Evolutionary conservation across 1,140 invertebrate species (phyloP), one percentile per base, ranked within the genome.

Genomic region (Arion vulgaris): DNA sequence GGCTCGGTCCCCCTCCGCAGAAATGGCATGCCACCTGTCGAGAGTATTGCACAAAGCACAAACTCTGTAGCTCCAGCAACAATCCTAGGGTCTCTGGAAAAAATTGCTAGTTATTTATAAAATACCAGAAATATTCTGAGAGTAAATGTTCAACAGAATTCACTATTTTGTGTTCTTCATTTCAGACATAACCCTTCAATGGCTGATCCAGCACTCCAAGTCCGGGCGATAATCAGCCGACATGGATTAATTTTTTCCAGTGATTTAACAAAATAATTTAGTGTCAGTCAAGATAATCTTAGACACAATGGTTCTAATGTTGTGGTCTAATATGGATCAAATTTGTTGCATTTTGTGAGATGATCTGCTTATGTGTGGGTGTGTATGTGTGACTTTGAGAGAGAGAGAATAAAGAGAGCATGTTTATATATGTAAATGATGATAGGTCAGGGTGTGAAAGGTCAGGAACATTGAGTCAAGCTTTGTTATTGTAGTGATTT

Each of bases 161-260:
- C 53, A 5, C 2, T 57, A n/a, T 57, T 57, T 19, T 72, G 66
- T 76, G 66, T 83, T 85, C 51, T 85, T 78, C 85, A 80, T 84
- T 91, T 77, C 87, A 94, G 98, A 99, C 92, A 99, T 99, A 88
- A 99, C 98, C 83, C 95, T 99, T 88, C 98, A 99, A 93, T 99
- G 98, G 98, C 95, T 99, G 89, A 99, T 99, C 94, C 96, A 97
- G 90, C 98, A 99, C 95, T 99, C 98, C 91, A 98, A 98, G 93
- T 95, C 96, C 88, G 96, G 96, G 19, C 87, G 87, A 83, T 88
- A 88, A 83, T 32, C 62, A 32, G 62, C n/a, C 28, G n/a, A 2
- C 4, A 9, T 66, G 62, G 62, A 66, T 66, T 9, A 32, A 7
- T 28, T 66, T 15, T 62, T 62, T 62, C 26, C 26, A 49, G n/a